Evolutionary conservation across 2,888 invertebrate species (phyloP), one percentile per base, ranked within the genome.

Genomic region (Dexiosoma caninum): DNA sequence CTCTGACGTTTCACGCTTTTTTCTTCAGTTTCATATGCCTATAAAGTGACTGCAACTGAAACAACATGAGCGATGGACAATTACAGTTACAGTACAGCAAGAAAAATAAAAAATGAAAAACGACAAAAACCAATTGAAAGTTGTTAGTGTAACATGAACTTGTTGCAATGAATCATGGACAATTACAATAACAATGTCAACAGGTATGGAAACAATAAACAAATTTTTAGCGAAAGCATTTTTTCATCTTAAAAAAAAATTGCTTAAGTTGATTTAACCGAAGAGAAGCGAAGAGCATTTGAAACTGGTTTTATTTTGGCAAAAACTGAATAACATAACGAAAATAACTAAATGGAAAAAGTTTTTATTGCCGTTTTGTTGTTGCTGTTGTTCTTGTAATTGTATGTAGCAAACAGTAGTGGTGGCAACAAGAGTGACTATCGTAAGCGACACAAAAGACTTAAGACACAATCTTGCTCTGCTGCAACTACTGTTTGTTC

Each of bases 141-240:
- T 87, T 88, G 87, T 86, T 87, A 87, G 86, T 87, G 88, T 88
- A 88, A 88, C 87, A 88, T 88, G 88, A 88, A 87, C 87, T 88
- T 88, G 86, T 82, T 82, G 85, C 82, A 82, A 55, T 30, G 49
- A 69, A 60, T 60, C 66, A 46, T 55, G 30, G 57, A 44, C 55
- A 67, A 53, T 53, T 35, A 71, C 57, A 78, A 67, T 44, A 60
- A 71, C 71, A 76, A 49, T 14, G 9, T 60, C 59, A 71, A 85
- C 40, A 84, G 85, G 85, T 69, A 77, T 80, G 67, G 67, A 80
- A 66, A 60, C 69, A 62, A 55, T 42, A 76, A 72, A 79, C 69
- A 78, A 71, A 32, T 75, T 74, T 76, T 78, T 78, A 83, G 81
- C 78, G 78, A 81, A 81, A 81, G 77, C 81, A 83, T 77, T 77